Evolutionary conservation across 2,797 vertebrate genomes (phyloP).

Genomic region (Typhlichthys eigenmanni): DNA sequence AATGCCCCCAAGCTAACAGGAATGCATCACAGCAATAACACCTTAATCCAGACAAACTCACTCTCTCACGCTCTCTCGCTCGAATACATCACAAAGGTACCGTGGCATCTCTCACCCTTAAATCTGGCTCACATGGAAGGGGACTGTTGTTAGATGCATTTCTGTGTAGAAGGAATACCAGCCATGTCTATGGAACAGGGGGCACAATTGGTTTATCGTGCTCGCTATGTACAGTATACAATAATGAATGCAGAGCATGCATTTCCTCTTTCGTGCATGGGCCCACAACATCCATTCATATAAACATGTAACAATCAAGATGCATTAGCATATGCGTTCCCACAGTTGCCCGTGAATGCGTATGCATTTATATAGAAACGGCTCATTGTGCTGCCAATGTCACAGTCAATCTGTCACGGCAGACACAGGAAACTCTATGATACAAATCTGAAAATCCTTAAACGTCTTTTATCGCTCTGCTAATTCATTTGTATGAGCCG

Average conservation of each 20-base stretch:
- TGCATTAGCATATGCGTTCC: slow-evolving; percentile 28
- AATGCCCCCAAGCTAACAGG: slow-evolving; percentile 37
- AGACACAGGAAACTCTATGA: slow-evolving; percentile 20
- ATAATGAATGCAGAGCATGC: too few species aligned
- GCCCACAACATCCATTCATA: background rate
- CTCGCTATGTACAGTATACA: background rate
- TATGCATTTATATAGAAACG: slow-evolving; percentile 12
- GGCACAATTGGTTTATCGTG: background rate
- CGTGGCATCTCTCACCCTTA: slow-evolving; percentile 13
- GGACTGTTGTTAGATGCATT: background rate
- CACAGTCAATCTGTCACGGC: slow-evolving; percentile 20
- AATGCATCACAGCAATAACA: slow-evolving; percentile 46
- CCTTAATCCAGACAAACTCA: slow-evolving; percentile 39
- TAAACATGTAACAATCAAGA: slow-evolving; percentile 17
- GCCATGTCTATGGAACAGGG: too few species aligned
- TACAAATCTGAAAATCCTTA: background rate
- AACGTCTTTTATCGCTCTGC: slow-evolving; percentile 32
- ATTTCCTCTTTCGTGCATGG: background rate
- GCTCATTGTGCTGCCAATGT: slow-evolving; percentile 17
- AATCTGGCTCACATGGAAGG: slow-evolving; percentile 35
- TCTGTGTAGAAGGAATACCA: too few species aligned
- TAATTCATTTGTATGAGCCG: slow-evolving; percentile 54
- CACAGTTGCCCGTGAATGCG: background rate
- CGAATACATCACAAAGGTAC: slow-evolving; percentile 41
- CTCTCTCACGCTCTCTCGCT: slow-evolving; percentile 10